Conservation (phyloP, 2,797 vertebrate species). For the Falco novaeseelandiae region DNA sequence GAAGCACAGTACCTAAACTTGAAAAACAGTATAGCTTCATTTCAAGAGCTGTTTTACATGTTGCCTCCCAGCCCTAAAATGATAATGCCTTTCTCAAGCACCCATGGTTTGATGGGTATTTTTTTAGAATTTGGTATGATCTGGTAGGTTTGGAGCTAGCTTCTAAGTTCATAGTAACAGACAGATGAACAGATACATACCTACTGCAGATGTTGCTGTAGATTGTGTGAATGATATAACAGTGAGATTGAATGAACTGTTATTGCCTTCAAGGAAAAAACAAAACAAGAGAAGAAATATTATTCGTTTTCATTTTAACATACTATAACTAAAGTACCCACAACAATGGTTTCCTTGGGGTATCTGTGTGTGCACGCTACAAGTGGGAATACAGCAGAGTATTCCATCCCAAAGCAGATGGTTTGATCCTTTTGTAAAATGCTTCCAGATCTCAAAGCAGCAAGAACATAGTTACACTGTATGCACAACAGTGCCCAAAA, state of each 20-base stretch:
- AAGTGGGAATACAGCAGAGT: neutral
- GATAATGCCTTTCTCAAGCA: neutral
- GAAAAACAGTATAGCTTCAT: neutral
- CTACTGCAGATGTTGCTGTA: neutral
- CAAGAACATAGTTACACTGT: neutral
- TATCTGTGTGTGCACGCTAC: neutral
- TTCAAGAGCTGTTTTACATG: neutral
- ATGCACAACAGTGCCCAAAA: neutral
- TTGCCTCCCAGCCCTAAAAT: neutral
- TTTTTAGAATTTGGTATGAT: neutral
- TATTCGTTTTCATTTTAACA: neutral
- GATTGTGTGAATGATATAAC: neutral
- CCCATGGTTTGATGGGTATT: neutral
- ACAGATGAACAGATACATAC: constrained; percentile 13
- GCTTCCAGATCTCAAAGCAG: neutral
- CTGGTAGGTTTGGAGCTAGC: neutral
- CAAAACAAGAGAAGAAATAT: neutral
- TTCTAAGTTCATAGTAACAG: neutral
- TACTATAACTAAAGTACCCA: neutral
- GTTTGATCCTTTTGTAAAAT: neutral
- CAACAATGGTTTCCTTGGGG: neutral
- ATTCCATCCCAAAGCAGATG: neutral
- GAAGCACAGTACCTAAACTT: neutral
- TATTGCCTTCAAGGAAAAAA: neutral
- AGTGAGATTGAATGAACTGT: neutral